phyloP scores from a whole-genome alignment of 2,113 vertebrate species.

The Boleophthalmus pectinirostris region DNA sequence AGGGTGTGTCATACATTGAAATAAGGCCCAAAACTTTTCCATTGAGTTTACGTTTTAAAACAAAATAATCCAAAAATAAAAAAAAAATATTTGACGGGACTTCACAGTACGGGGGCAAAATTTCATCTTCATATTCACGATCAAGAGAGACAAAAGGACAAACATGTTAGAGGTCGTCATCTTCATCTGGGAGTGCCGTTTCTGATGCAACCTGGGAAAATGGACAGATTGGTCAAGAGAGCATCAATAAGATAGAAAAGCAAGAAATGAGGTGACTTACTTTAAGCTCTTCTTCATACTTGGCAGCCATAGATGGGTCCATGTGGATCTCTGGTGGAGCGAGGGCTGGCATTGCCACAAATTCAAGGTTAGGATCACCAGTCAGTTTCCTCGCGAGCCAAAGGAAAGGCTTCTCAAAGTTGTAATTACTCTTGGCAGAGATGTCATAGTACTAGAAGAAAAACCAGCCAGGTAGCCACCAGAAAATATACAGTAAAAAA shows the following conservation, averaged over 20 bases:
- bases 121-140: constrained; percentile 63
- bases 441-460: constrained; percentile 92
- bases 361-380: constrained; percentile 97
- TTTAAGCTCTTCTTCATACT: constrained; percentile 95
- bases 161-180: constrained; percentile 87
- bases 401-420: constrained; percentile 99
- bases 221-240: neutral
- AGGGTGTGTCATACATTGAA: constrained; percentile 70
- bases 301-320: constrained; percentile 92
- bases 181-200: constrained; percentile 97
- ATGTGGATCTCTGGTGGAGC: constrained; percentile 96
- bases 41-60: constrained; percentile 70
- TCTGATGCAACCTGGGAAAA: constrained; percentile 87
- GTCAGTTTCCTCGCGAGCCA: constrained; percentile 98
- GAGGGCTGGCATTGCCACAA: constrained; percentile 97
- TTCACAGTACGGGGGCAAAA: constrained; percentile 77
- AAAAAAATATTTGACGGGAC: constrained; percentile 72
- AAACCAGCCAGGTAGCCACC: neutral
- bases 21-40: constrained; percentile 68
- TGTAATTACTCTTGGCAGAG: constrained; percentile 99
- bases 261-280: constrained; percentile 68
- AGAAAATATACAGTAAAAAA: neutral
- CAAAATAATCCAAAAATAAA: constrained; percentile 76
- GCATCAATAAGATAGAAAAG: neutral
- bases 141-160: constrained; percentile 20